phyloP scores from a whole-genome alignment of 2,113 vertebrate species.

The Laticauda colubrina region DNA sequence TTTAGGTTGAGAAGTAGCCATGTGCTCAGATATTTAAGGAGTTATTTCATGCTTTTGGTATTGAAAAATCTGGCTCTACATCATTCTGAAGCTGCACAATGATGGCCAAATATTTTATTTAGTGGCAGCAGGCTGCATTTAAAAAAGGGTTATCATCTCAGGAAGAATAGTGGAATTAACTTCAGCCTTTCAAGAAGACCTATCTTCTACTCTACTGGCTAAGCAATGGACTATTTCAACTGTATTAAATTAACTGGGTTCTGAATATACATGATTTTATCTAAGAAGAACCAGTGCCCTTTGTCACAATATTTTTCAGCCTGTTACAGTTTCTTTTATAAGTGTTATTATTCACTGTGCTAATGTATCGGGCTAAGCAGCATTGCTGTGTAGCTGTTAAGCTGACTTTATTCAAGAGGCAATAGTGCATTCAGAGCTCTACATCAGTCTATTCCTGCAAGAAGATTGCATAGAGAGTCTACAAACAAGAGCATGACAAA shows the following conservation, averaged over 20 bases:
- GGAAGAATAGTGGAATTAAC: not conserved
- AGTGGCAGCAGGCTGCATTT: not conserved
- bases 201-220: conserved; percentile 13
- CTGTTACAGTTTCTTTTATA: not conserved
- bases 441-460: not conserved
- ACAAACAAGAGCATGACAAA: not conserved
- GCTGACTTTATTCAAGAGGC: not conserved
- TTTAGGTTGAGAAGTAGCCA: not conserved
- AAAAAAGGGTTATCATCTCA: not conserved
- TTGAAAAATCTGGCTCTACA: not conserved
- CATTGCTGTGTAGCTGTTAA: not conserved
- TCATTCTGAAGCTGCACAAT: not conserved
- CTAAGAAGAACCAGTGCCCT: not conserved
- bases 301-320: not conserved
- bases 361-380: not conserved
- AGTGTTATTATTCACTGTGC: not conserved
- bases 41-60: not conserved
- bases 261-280: not conserved
- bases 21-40: not conserved
- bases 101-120: not conserved
- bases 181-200: not conserved
- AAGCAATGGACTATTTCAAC: not conserved
- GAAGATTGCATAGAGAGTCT: not conserved
- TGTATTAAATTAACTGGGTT: not conserved
- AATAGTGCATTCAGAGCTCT: not conserved